Percentiles rank a stretch among this genome's conserved stretches.
phyloP scores from a whole-genome alignment of 2,113 vertebrate species.

The Oriolus oriolus region DNA sequence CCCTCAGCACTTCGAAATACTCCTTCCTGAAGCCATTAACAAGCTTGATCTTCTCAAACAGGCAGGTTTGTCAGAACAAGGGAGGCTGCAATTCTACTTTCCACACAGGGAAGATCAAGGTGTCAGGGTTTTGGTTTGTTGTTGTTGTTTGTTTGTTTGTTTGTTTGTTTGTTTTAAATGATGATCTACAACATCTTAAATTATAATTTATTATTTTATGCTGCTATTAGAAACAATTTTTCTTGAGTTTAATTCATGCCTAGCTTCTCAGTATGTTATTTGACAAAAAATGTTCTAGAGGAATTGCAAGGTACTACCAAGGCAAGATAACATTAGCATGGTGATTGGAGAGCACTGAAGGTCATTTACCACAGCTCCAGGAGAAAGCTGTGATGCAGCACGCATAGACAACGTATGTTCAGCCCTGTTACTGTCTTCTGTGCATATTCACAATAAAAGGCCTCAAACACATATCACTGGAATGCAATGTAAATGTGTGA shows the following conservation, averaged over 20 bases:
- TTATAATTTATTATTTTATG: neutral
- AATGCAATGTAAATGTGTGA: neutral
- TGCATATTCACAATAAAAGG: neutral
- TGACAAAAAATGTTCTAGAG: neutral
- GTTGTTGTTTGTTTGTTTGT: too few relatives aligned
- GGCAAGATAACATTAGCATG: neutral
- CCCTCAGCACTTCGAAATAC: neutral
- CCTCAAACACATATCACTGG: neutral
- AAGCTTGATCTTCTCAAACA: neutral
- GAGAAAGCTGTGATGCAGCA: neutral
- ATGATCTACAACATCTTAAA: neutral
- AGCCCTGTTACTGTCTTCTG: neutral
- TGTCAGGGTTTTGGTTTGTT: neutral
- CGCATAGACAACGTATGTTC: fast-evolving
- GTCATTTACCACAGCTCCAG: neutral
- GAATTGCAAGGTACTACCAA: neutral
- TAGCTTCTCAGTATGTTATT: neutral
- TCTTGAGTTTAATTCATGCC: neutral
- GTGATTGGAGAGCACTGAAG: neutral
- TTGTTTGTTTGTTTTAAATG: neutral
- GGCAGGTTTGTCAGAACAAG: neutral
- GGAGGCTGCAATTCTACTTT: neutral
- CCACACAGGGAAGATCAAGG: neutral
- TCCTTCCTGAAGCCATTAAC: neutral
- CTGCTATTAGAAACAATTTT: neutral